Evolutionary conservation across 2,113 vertebrate genomes (phyloP), one percentile per base, ranked within the genome.

Genomic region (Hepsetus odoe): DNA sequence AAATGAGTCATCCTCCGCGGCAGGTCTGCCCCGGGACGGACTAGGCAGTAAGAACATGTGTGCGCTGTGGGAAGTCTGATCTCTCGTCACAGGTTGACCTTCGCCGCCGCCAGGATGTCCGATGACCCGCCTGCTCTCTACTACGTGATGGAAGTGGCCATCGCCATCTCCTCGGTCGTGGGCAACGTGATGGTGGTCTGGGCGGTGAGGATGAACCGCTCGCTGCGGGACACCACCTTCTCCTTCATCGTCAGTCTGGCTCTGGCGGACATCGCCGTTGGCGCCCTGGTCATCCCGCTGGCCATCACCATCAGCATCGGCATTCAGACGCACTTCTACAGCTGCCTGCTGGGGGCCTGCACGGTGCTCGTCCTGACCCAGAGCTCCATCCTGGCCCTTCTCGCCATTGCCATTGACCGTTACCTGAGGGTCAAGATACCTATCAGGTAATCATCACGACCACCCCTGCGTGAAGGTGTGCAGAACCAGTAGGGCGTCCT

Each of bases 121-220:
- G 86, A 84, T 28, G 51, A 59, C 66, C 83, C 93, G 9, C 87
- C 90, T 81, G 91, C 86, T 69, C 87, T 94, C 53, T 99, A 99
- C 88, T 97, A 97, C 81, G 93, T 91, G 44, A 95, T 98, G 87
- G 98, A 99, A 86, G 94, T 95, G 77, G 90, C 96, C 83, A 97
- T 98, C 42, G 96, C 98, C 14, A 71, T 98, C 85, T 93, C 95
- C 61, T 98, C 98, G 0, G 95, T 98, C 68, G 91, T 96, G 0
- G 98, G 98, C 5, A 99, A 99, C 59, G 94, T 98, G 83, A 92
- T 99, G 95, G 98, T 99, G 71, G 97, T 98, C n/a, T 98, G 95
- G 96, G 98, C 98, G 0, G 96, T 98, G 85, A 95, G 94, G 71
- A 95, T 97, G 65, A 98, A 98, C 93, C 95, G 95, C 67, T 93